Percentiles rank a stretch among this genome's conserved stretches.
Conservation (phyloP, 2,888 invertebrate genomes). For the Dascillus cervinus region DNA sequence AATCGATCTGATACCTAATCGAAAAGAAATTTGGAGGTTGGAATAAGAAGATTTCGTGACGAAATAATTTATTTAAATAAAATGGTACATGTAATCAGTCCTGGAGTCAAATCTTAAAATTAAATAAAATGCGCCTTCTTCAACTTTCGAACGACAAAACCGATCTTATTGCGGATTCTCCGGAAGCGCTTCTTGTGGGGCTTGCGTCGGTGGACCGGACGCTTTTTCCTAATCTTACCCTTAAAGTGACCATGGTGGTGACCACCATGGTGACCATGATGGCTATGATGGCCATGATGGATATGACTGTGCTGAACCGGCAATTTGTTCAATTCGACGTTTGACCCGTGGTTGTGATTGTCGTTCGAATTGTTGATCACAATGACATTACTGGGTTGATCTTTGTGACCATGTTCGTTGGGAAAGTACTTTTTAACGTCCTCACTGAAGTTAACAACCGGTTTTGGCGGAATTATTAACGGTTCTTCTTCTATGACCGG, state of each 20-base stretch:
- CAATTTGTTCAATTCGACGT: neutral
- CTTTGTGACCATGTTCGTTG: neutral
- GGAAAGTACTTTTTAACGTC: neutral
- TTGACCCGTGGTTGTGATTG: conserved; percentile 11
- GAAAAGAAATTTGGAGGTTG: too few relatives aligned
- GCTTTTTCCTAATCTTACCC: neutral
- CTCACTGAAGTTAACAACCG: neutral
- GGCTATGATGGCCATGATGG: neutral
- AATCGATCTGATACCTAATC: too few relatives aligned
- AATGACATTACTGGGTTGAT: conserved; percentile 19
- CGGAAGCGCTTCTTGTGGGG: neutral
- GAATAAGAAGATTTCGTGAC: too few relatives aligned
- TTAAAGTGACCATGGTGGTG: neutral
- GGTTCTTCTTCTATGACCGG: too few relatives aligned
- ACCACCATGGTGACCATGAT: neutral
- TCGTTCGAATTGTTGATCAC: conserved; percentile 28
- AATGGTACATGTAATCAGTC: too few relatives aligned
- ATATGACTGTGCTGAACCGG: neutral
- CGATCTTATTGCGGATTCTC: neutral
- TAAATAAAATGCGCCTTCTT: too few relatives aligned
- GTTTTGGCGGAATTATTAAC: neutral
- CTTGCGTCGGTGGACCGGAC: neutral
- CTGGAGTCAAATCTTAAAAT: too few relatives aligned
- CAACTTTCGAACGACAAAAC: neutral
- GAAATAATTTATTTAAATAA: too few relatives aligned